Evolutionary conservation across 2,113 vertebrate genomes (phyloP).

Genomic region (Pagrus major): DNA sequence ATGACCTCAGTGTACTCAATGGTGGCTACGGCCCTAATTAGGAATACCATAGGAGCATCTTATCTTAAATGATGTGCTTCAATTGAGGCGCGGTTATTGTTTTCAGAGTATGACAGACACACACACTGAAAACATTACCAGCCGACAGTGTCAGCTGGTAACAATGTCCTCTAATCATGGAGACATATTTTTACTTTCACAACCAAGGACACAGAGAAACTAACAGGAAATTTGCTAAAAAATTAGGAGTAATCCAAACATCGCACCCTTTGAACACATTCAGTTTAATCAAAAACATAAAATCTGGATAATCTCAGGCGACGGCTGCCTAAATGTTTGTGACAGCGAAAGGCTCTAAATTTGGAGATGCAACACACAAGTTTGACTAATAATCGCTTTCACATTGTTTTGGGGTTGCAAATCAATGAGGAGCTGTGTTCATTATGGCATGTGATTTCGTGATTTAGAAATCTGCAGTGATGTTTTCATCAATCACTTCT

Average conservation of each 20-base stretch:
- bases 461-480: not conserved
- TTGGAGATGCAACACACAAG: not conserved
- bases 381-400: not conserved
- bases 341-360: not conserved
- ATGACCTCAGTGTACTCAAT: too few relatives aligned
- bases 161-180: not conserved
- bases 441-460: not conserved
- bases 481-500: not conserved
- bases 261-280: not conserved
- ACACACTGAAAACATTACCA: too few relatives aligned
- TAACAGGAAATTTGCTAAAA: not conserved
- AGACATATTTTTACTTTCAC: constrained; percentile 1
- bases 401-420: not conserved
- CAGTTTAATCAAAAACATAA: constrained; percentile 5
- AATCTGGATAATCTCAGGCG: not conserved
- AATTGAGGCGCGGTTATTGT: too few relatives aligned
- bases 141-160: too few relatives aligned
- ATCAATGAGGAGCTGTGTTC: not conserved
- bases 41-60: too few relatives aligned
- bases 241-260: constrained; percentile 11
- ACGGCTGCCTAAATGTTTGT: not conserved
- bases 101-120: too few relatives aligned
- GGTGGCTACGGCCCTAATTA: too few relatives aligned
- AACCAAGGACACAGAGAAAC: not conserved
- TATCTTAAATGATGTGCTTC: too few relatives aligned